Percentiles rank a stretch among this genome's conserved stretches.
Conservation (phyloP, 2,888 invertebrate genomes). For the Drosophila nigritarsus region DNA sequence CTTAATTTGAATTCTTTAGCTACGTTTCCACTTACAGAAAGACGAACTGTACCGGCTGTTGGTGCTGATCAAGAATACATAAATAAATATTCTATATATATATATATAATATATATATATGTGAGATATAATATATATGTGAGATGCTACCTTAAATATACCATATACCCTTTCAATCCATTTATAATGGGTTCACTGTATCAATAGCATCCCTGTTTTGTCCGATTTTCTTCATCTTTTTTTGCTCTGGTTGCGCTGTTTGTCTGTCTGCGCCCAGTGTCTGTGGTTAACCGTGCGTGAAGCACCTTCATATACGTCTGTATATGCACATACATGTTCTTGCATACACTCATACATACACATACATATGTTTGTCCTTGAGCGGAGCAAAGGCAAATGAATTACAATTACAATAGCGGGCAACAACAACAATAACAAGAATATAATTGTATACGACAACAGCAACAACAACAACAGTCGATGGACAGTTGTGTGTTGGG, state of each 20-base stretch:
- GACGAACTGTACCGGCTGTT: not conserved
- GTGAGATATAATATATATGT: not conserved
- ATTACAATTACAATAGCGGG: conserved; percentile 67
- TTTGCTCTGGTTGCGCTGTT: conserved; percentile 22
- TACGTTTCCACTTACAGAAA: not conserved
- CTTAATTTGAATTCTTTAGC: not conserved
- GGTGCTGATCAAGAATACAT: not conserved
- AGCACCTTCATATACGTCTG: conserved; percentile 51
- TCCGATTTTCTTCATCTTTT: not conserved
- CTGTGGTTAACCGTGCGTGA: conserved; percentile 59
- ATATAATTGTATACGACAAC: conserved; percentile 12
- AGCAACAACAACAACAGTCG: conserved; percentile 10
- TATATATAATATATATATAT: not conserved
- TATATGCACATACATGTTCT: not conserved
- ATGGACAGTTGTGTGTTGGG: not conserved
- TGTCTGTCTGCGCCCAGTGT: conserved; percentile 20
- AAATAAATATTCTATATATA: not conserved
- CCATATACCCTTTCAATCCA: not conserved
- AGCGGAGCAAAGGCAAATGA: conserved; percentile 65
- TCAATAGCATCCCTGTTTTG: conserved; percentile 1
- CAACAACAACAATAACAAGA: conserved; percentile 12
- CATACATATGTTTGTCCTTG: conserved; percentile 62
- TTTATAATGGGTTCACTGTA: not conserved
- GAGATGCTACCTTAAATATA: no score
- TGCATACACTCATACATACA: not conserved